phyloP scores from a whole-genome alignment of 1,140 invertebrate genomes.

The Cydia strobilella region DNA sequence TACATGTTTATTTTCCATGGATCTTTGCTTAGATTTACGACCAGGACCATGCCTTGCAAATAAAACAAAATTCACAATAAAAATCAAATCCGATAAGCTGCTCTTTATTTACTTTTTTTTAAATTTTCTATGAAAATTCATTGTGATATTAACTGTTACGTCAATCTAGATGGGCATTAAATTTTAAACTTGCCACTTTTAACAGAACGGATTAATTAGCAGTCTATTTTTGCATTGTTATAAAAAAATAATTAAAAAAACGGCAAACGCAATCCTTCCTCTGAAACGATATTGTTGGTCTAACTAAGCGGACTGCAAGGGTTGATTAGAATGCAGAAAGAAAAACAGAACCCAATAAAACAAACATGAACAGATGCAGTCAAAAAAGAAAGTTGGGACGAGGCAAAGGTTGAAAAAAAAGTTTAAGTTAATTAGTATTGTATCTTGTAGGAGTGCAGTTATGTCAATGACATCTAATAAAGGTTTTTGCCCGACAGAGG shows the following conservation, averaged over 20 bases:
- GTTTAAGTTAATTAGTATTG: constrained; percentile 27
- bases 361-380: neutral
- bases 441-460: constrained; percentile 5
- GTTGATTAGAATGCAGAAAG: constrained; percentile 1
- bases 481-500: constrained; percentile 15
- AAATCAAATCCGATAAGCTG: too few species aligned
- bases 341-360: neutral
- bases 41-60: too few species aligned
- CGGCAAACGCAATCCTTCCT: neutral
- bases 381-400: neutral
- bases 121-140: too few species aligned
- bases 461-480: constrained; percentile 10
- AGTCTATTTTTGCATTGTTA: neutral
- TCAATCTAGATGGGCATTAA: too few species aligned
- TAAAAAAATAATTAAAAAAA: neutral
- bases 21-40: too few species aligned
- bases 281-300: too few species aligned
- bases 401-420: neutral
- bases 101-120: too few species aligned
- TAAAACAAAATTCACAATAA: too few species aligned
- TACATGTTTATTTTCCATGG: too few species aligned
- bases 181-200: too few species aligned
- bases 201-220: neutral
- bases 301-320: neutral
- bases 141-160: too few species aligned